Conservation (phyloP, 1,140 invertebrate species). For the Pararge aegeria region DNA sequence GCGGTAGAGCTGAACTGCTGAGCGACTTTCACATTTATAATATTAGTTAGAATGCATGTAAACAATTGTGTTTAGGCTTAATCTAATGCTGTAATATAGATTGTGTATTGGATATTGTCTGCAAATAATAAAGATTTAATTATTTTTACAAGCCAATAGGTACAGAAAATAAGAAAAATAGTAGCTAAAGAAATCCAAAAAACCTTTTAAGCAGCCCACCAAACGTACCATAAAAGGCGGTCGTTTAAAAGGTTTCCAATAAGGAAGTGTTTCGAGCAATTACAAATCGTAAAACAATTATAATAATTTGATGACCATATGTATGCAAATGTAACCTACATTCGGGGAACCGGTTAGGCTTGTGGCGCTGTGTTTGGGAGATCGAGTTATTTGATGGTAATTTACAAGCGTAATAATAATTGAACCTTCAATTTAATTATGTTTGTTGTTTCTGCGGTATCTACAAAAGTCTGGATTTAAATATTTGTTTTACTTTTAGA, state of each 20-base stretch:
- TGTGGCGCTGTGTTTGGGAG: slow-evolving; percentile 26
- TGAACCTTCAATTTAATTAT: background rate
- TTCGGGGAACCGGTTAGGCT: slow-evolving; percentile 35
- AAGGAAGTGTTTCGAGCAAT: slow-evolving; percentile 14
- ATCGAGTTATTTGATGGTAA: slow-evolving; percentile 19
- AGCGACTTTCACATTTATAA: no score
- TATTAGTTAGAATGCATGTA: no score
- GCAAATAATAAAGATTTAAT: no score
- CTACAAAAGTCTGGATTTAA: no score
- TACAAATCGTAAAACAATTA: slow-evolving; percentile 18
- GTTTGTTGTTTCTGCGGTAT: background rate
- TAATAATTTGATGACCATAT: slow-evolving; percentile 20
- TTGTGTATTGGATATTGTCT: no score
- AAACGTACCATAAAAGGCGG: slow-evolving; percentile 6
- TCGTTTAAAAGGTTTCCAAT: background rate
- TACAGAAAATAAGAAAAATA: background rate
- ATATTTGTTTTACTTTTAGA: no score
- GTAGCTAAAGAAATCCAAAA: background rate
- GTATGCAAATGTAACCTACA: slow-evolving; percentile 34
- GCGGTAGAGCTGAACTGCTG: no score
- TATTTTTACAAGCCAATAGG: background rate
- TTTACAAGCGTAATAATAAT: slow-evolving; percentile 6
- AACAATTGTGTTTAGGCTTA: no score
- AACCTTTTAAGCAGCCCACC: slow-evolving; percentile 1
- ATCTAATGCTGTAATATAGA: no score